Base-by-base conservation (phyloP, 2,113 vertebrate genomes). In the Channa argus region DNA sequence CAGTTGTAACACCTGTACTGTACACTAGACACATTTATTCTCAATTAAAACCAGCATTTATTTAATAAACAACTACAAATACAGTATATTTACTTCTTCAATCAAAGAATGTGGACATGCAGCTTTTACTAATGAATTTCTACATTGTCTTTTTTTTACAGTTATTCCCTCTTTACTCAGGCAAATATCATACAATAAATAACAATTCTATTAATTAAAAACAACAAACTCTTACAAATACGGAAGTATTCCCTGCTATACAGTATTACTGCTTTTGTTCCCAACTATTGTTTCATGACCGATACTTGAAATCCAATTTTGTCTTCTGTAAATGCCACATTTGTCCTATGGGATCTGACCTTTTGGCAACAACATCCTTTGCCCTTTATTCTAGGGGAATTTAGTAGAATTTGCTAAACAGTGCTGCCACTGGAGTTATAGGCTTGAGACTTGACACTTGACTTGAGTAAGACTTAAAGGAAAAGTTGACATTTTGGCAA, bases 151-250 rank as follows among this genome's bases (percentile, higher is more conserved):
- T 24, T 79, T 66, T 46, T 71, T 56, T 62, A 39, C 37, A 34
- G 36, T 44, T 50, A 45, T 44, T 2, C 9, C 34, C 4, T 4
- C 14, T 79, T 79, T 46, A 62, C 14, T 54, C 3, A 54, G 52
- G 80, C 34, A 64, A 86, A 72, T 61, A 24, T 24, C 24, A 24
- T 24, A 24, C 24, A 24, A 24, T 24, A 24, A 24, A 24, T 24
- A 24, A 24, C 24, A 24, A 24, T 24, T 24, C 24, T 24, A 24
- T 24, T 24, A 24, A 24, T 24, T 24, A 24, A 24, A 24, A 24
- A 24, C 24, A 24, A 24, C 24, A 24, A 24, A 24, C 24, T 24
- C 24, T 24, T 24, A 24, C 24, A 24, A 24, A 24, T 24, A 24
- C 1, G 24, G 24, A 24, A 24, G 24, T 24, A 24, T 24, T 24